Conservation (phyloP, 2,113 vertebrate species). For the Rissa tridactyla region DNA sequence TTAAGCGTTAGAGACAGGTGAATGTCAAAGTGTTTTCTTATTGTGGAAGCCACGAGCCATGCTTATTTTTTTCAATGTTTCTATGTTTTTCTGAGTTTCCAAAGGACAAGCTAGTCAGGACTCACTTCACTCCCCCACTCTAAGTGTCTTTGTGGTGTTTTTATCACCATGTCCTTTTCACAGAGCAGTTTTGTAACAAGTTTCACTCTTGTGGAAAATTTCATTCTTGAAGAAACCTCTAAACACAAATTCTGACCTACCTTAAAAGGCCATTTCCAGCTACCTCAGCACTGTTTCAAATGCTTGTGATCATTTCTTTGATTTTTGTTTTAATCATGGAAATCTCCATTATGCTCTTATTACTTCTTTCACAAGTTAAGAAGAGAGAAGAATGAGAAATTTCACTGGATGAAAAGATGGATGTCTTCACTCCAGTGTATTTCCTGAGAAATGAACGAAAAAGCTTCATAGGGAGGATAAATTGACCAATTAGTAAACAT, state of each 20-base stretch:
- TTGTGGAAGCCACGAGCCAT: background rate
- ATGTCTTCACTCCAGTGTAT: background rate
- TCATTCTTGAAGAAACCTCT: background rate
- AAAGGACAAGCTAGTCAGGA: background rate
- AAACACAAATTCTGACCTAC: background rate
- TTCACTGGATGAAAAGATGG: background rate
- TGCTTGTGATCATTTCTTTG: background rate
- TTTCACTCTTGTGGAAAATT: background rate
- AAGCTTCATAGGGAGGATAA: constrained; percentile 9
- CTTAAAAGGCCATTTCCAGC: background rate
- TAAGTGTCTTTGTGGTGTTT: background rate
- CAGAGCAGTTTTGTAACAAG: background rate
- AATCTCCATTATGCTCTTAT: background rate
- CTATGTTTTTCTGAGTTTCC: background rate
- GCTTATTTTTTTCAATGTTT: background rate
- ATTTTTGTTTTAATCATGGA: background rate
- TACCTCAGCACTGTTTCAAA: background rate
- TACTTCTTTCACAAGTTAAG: background rate
- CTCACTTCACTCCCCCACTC: background rate
- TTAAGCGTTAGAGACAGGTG: background rate
- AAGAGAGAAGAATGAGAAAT: background rate
- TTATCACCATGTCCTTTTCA: background rate
- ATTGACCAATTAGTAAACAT: constrained; percentile 38
- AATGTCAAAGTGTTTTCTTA: background rate
- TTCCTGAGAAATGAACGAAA: background rate